These are phyloP conservation scores for Alligator sinensis DNA, from an alignment of 2,113 vertebrate species.

Conservation along the genomic window DNA sequence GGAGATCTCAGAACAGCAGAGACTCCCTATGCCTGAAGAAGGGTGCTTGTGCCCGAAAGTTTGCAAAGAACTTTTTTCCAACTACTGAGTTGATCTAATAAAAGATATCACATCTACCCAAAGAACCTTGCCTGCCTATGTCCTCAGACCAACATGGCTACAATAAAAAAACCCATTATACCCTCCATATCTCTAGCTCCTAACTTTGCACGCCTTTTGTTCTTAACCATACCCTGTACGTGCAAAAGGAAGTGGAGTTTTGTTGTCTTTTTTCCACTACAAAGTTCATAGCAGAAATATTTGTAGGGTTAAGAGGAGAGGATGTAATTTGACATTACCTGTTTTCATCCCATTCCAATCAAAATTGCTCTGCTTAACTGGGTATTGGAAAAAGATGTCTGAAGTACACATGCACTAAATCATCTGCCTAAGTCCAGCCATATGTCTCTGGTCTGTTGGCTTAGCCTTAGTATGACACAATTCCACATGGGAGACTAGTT, in stretches of 20 bases:
- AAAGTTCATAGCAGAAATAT: background rate
- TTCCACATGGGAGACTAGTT: conserved; percentile 2
- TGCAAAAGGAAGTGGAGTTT: background rate
- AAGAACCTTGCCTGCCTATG: too few species aligned
- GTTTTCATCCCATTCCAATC: conserved; percentile 65
- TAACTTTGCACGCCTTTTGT: background rate
- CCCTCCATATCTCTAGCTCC: background rate
- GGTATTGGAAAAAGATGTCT: conserved; percentile 36
- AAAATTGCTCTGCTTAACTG: conserved; percentile 52
- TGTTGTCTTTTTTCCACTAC: background rate
- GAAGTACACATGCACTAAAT: conserved; percentile 41
- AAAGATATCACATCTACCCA: too few species aligned
- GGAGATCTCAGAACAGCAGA: too few species aligned
- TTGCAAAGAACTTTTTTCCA: too few species aligned
- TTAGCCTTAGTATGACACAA: conserved; percentile 3
- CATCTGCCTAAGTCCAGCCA: conserved; percentile 21
- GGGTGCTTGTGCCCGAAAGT: too few species aligned
- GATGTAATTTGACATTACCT: conserved; percentile 56
- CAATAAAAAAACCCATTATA: background rate
- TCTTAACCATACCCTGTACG: background rate
- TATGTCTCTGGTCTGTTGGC: background rate
- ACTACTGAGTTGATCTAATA: too few species aligned
- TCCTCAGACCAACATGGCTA: too few species aligned
- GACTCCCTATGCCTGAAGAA: too few species aligned
- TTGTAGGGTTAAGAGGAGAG: conserved; percentile 8